These are phyloP conservation scores for Scotopteryx bipunctaria DNA, from an alignment of 2,888 invertebrate species.

Conservation along the genomic window DNA sequence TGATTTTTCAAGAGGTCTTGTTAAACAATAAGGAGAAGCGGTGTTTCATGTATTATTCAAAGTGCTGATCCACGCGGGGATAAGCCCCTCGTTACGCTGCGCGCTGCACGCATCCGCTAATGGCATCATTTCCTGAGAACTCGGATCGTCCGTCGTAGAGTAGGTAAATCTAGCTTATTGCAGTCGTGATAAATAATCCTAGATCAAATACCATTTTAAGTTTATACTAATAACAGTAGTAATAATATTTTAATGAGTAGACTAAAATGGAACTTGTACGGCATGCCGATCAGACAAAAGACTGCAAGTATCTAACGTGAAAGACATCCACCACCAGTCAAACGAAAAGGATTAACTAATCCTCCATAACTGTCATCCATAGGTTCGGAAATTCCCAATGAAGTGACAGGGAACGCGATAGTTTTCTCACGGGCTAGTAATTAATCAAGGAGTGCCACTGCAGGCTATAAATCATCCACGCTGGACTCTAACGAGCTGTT, in stretches of 20 bases:
- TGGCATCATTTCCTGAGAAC: slow-evolving; percentile 60
- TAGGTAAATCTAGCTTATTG: too few species aligned
- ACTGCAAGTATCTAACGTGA: too few species aligned
- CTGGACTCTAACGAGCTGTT: slow-evolving; percentile 57
- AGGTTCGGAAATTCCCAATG: too few species aligned
- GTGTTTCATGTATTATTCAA: slow-evolving; percentile 74
- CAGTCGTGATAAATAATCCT: too few species aligned
- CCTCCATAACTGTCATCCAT: too few species aligned
- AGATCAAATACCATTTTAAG: too few species aligned
- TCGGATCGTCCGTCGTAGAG: slow-evolving; percentile 7
- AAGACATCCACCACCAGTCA: neutral
- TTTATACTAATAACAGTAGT: too few species aligned
- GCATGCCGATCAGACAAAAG: too few species aligned
- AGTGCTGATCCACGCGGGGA: slow-evolving; percentile 51
- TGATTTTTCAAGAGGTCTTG: slow-evolving; percentile 6
- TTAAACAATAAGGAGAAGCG: slow-evolving; percentile 31
- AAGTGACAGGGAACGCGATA: slow-evolving; percentile 62
- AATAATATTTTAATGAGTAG: too few species aligned
- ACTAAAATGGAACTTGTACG: too few species aligned
- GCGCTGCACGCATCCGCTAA: slow-evolving; percentile 60
- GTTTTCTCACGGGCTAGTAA: slow-evolving; percentile 68
- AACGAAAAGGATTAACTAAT: too few species aligned
- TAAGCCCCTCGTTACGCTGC: slow-evolving; percentile 54
- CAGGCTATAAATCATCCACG: slow-evolving; percentile 63
- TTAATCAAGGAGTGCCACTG: slow-evolving; percentile 63